Percentiles rank a stretch among this genome's conserved stretches.
These are phyloP conservation scores for Heterohyrax brucei DNA, from an alignment of 2,797 vertebrate species.

Conservation along the genomic window DNA sequence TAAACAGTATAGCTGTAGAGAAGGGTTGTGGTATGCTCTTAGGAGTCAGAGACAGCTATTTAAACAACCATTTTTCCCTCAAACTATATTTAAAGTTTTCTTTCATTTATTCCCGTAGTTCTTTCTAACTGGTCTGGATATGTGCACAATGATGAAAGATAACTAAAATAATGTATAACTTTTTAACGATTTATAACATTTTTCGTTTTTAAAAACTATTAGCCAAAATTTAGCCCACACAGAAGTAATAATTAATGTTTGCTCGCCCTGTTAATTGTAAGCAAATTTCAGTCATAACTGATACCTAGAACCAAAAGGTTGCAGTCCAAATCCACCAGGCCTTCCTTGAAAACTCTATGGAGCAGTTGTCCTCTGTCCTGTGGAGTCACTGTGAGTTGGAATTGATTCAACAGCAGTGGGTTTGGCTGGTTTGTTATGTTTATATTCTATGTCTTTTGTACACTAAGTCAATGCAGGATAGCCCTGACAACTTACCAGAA, in stretches of 20 bases:
- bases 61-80: background rate
- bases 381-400: too few relatives aligned
- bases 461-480: background rate
- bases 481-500: conserved; percentile 20
- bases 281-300: background rate
- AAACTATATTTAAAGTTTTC: background rate
- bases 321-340: too few relatives aligned
- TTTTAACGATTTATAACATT: conserved; percentile 13
- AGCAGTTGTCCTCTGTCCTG: too few relatives aligned
- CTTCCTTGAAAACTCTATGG: too few relatives aligned
- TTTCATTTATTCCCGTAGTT: background rate
- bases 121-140: conserved; percentile 22
- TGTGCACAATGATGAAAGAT: background rate
- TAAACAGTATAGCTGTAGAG: background rate
- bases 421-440: background rate
- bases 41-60: background rate
- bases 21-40: background rate
- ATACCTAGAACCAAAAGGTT: background rate
- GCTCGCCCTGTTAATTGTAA: background rate
- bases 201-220: conserved; percentile 40
- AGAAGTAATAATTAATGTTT: background rate
- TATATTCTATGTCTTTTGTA: background rate
- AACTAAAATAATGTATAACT: background rate
- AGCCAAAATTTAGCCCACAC: background rate
- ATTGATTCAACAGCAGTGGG: too few relatives aligned